Base-by-base conservation (phyloP, 2,113 vertebrate species). In the Dermatemys mawii region DNA sequence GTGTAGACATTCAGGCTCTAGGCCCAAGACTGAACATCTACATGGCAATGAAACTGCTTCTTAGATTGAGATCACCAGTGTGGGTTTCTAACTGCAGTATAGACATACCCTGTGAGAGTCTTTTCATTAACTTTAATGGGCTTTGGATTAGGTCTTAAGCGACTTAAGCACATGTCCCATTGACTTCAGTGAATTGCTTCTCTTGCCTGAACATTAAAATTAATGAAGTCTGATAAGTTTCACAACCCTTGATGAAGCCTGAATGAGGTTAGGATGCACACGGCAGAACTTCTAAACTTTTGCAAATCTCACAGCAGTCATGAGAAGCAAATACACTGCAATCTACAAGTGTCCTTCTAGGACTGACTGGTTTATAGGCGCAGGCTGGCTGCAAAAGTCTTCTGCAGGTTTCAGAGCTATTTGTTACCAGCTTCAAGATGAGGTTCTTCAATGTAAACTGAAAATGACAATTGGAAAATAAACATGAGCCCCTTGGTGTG, bases 401-500 rank as follows among this genome's bases (percentile, higher is more conserved):
- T 85, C 86, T 89, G 84, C 92, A 88, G 87, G 92, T 92, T 95
- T 96, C 96, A 86, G 90, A 95, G 96, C 92, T 96, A 55, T 93
- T 96, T 96, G 94, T 96, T 96, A 92, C 90, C 41, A 83, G 51
- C 81, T 80, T 95, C 87, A 95, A 97, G 96, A 94, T 97, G 94
- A 92, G 88, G 88, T 96, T 97, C 89, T 95, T 91, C 93, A 94
- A 95, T 94, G 97, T 96, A 96, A 97, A 96, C 96, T 51, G 48
- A 85, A 95, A 95, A 97, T 93, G 96, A 96, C 96, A 95, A 93
- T 88, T 88, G 89, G 93, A 96, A 97, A 97, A 95, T 94, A 93
- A 97, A 96, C 96, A 93, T 11, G 54, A 63, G 53, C 83, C 86
- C 4, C 93, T 92, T 70, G 91, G 91, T 93, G 90, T 75, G 90